A percentile compares a stretch with the other conserved stretches of the same genome.
phyloP scores from a whole-genome alignment of 1,140 invertebrate species.

The Caerostris extrusa region DNA sequence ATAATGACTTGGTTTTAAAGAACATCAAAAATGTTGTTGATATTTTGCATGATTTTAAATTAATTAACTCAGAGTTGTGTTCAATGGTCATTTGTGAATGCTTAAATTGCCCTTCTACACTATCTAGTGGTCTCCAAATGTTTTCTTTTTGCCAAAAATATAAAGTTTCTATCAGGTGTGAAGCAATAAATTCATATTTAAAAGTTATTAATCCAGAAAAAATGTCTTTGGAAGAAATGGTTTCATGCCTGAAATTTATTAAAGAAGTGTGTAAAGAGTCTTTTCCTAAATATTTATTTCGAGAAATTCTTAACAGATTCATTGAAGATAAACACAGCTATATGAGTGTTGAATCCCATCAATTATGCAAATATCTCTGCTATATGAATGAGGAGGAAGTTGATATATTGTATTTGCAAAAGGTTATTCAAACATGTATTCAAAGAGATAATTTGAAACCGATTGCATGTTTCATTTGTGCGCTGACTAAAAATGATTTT shows the following conservation, averaged over 20 bases:
- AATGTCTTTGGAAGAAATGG: not conserved
- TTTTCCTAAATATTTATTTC: not conserved
- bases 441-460: not conserved
- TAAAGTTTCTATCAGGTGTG: not conserved
- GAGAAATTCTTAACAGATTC: not conserved
- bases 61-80: not conserved
- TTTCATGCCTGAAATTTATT: not conserved
- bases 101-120: not conserved
- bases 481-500: not conserved
- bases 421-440: not conserved
- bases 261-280: not conserved
- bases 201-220: not conserved
- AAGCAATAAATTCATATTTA: not conserved
- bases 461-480: not conserved
- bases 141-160: not conserved
- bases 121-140: not conserved
- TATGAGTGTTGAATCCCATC: not conserved
- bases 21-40: not conserved
- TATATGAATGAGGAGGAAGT: not conserved
- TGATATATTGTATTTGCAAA: not conserved
- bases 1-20: not conserved
- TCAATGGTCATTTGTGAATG: not conserved
- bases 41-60: not conserved
- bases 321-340: not conserved
- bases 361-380: not conserved